Percentiles rank a stretch among this genome's conserved stretches.
Conservation (phyloP, 2,888 invertebrate genomes). For the Portevinia maculata region DNA sequence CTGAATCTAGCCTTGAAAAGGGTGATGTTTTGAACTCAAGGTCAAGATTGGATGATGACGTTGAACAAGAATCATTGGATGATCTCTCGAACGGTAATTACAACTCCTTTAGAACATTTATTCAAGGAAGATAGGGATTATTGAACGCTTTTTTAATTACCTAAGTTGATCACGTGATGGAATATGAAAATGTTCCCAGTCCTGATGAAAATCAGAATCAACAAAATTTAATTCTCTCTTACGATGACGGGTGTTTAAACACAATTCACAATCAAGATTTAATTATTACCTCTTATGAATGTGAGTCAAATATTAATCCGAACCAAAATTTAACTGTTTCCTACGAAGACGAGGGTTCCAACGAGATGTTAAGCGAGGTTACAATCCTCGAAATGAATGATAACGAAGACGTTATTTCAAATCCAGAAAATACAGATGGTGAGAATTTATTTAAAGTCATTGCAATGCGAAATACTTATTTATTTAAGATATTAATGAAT, state of each 20-base stretch:
- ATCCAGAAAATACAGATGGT: neutral
- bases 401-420: slow-evolving; percentile 5
- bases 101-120: neutral
- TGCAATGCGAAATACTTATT: too few relatives aligned
- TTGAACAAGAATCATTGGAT: too few relatives aligned
- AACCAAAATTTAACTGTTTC: slow-evolving; percentile 11
- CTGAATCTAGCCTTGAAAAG: neutral
- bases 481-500: too few relatives aligned
- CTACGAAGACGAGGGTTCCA: slow-evolving; percentile 5
- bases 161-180: slow-evolving; percentile 20
- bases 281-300: too few relatives aligned
- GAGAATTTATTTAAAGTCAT: slow-evolving; percentile 1
- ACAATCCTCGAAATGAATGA: slow-evolving; percentile 12
- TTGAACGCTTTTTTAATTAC: neutral
- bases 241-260: too few relatives aligned
- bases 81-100: neutral
- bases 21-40: neutral
- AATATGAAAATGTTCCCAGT: slow-evolving; percentile 3
- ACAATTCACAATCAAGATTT: too few relatives aligned
- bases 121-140: neutral
- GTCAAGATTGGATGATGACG: too few relatives aligned
- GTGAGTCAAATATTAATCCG: slow-evolving; percentile 1
- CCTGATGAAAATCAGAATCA: slow-evolving; percentile 2
- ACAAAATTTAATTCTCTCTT: slow-evolving; percentile 3
- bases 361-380: slow-evolving; percentile 14